Evolutionary conservation across 2,888 invertebrate species (phyloP).

Genomic region (Oligia strigilis): DNA sequence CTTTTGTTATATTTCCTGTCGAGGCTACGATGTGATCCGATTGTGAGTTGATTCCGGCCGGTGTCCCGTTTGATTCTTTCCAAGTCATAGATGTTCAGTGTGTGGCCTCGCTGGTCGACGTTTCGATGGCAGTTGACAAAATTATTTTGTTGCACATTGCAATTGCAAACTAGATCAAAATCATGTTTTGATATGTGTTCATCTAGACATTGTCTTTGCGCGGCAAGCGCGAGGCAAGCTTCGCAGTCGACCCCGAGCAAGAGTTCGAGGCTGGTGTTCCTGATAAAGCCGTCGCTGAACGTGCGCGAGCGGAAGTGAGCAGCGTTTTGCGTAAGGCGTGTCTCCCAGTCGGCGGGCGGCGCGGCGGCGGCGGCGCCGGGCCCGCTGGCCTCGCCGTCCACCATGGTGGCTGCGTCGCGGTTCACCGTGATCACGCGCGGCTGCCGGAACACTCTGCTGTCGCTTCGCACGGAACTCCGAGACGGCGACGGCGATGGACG

Average conservation of each 20-base stretch:
- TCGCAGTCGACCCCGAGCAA: slow-evolving; percentile 89
- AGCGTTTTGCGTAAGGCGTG: slow-evolving; percentile 77
- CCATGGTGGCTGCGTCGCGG: slow-evolving; percentile 89
- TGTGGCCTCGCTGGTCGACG: slow-evolving; percentile 83
- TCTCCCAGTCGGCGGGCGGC: slow-evolving; percentile 77
- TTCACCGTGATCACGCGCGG: slow-evolving; percentile 89
- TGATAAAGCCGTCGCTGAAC: slow-evolving; percentile 88
- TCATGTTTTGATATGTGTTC: slow-evolving; percentile 85
- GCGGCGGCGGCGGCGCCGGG: slow-evolving; percentile 64
- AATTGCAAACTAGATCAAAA: slow-evolving; percentile 88
- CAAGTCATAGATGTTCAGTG: slow-evolving; percentile 86
- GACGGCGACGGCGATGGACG: slow-evolving; percentile 88
- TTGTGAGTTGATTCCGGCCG: slow-evolving; percentile 79
- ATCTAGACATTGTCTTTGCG: slow-evolving; percentile 83
- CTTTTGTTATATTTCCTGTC: slow-evolving; percentile 88
- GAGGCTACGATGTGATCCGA: slow-evolving; percentile 86
- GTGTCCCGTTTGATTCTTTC: slow-evolving; percentile 86
- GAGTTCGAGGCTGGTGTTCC: slow-evolving; percentile 88
- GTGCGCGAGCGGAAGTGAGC: slow-evolving; percentile 87
- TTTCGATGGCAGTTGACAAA: slow-evolving; percentile 84
- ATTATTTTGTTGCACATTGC: slow-evolving; percentile 87
- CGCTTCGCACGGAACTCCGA: slow-evolving; percentile 86
- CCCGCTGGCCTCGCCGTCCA: slow-evolving; percentile 81
- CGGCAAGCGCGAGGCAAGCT: slow-evolving; percentile 87
- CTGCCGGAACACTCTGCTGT: slow-evolving; percentile 85